Percentiles rank a stretch among this genome's conserved stretches.
These are phyloP conservation scores for Pristionchus arcanus DNA, from an alignment of 2,888 invertebrate species.

Conservation along the genomic window DNA sequence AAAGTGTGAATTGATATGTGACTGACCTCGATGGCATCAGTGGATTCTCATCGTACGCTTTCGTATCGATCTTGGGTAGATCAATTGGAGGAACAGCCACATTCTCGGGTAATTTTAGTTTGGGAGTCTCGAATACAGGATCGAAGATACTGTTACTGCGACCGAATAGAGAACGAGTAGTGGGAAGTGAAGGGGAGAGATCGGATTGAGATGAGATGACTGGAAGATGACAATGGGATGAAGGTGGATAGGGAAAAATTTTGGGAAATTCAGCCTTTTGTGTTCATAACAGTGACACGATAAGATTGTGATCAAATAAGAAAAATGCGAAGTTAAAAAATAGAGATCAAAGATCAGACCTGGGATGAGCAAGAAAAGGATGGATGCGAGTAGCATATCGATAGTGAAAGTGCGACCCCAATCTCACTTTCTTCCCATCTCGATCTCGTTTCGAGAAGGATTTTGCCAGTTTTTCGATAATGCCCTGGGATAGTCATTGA, in stretches of 20 bases:
- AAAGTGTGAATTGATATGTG: background rate
- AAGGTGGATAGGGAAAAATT: background rate
- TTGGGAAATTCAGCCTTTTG: background rate
- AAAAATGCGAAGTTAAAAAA: background rate
- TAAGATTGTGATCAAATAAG: background rate
- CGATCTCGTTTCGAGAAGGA: background rate
- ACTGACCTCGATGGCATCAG: constrained; percentile 44
- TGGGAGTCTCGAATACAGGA: background rate
- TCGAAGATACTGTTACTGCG: constrained; percentile 30
- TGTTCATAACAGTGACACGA: background rate
- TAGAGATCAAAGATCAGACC: constrained; percentile 22
- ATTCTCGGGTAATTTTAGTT: constrained; percentile 41
- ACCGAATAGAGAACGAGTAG: constrained; percentile 12
- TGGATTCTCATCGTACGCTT: constrained; percentile 44
- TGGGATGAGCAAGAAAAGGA: constrained; percentile 24
- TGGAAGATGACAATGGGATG: background rate
- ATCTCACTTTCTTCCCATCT: constrained; percentile 31
- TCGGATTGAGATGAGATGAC: constrained; percentile 8
- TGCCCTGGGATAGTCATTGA: background rate
- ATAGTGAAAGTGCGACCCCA: constrained; percentile 41
- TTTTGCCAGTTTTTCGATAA: constrained; percentile 34
- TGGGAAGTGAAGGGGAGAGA: background rate
- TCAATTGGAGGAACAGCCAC: background rate
- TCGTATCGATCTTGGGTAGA: constrained; percentile 45
- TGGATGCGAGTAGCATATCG: constrained; percentile 12